These are phyloP conservation scores for Scelioninae gen. 1 DNA, from an alignment of 2,888 invertebrate species.

Conservation along the genomic window DNA sequence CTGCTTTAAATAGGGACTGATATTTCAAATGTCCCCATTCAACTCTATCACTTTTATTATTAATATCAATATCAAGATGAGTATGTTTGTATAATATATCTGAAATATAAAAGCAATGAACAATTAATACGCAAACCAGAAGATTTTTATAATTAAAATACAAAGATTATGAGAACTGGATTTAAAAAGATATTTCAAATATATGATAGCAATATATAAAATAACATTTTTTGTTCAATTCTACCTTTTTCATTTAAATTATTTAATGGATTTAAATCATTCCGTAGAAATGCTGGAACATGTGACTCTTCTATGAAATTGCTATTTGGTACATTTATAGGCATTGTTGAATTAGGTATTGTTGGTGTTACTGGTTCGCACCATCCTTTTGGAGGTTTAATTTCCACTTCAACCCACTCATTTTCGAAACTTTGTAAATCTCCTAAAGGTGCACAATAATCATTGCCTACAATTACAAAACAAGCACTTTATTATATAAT, in stretches of 20 bases:
- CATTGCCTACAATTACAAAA: conserved; percentile 83
- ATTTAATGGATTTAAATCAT: conserved; percentile 78
- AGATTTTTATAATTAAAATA: background rate
- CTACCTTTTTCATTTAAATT: conserved; percentile 76
- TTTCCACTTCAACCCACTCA: conserved; percentile 96
- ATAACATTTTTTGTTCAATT: conserved; percentile 3
- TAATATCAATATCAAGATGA: conserved; percentile 93
- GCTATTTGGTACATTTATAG: conserved; percentile 79
- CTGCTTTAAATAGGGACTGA: conserved; percentile 94
- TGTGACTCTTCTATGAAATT: conserved; percentile 80
- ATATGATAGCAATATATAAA: background rate
- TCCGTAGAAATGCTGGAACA: conserved; percentile 81
- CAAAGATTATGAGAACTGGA: background rate
- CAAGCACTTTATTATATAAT: no score
- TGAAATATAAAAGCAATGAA: conserved; percentile 21
- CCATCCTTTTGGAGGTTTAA: conserved; percentile 87
- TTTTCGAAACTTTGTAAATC: conserved; percentile 94
- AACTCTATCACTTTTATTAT: conserved; percentile 93
- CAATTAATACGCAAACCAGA: no score
- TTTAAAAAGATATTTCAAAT: no score
- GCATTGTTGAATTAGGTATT: conserved; percentile 80
- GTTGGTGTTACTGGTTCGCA: conserved; percentile 80
- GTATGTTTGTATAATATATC: conserved; percentile 90
- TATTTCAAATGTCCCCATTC: conserved; percentile 98
- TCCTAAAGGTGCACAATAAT: conserved; percentile 88